Evolutionary conservation across 2,888 invertebrate species (phyloP).

Genomic region (Nipponacmea schrenckii): DNA sequence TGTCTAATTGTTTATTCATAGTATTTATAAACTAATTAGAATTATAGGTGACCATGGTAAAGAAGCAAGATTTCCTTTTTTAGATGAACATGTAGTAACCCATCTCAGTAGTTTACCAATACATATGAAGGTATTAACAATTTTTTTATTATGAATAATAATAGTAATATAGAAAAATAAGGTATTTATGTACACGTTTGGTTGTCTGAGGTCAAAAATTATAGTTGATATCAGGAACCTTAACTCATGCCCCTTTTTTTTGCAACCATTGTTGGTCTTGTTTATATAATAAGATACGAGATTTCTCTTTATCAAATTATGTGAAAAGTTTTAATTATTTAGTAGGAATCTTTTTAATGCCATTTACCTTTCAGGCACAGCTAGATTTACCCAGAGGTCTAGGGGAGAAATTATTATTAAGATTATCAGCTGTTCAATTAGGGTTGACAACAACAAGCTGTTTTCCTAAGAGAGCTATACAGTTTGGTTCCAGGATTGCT

Average conservation of each 20-base stretch:
- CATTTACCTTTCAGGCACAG: constrained; percentile 48
- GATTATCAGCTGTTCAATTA: constrained; percentile 70
- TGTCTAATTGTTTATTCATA: no score
- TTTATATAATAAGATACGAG: no score
- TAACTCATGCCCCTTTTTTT: no score
- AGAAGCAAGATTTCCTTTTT: constrained; percentile 76
- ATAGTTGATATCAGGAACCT: no score
- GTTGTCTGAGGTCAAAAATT: no score
- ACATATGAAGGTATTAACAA: constrained; percentile 66
- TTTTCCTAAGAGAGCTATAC: constrained; percentile 92
- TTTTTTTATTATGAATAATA: not conserved
- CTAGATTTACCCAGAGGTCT: constrained; percentile 74
- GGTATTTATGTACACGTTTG: no score
- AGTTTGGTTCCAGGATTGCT: constrained; percentile 95
- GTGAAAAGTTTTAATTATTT: no score
- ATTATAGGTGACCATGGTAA: constrained; percentile 88
- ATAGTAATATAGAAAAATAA: no score
- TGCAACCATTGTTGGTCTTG: no score
- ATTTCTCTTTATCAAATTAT: no score
- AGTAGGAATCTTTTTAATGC: not conserved
- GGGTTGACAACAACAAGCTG: constrained; percentile 69
- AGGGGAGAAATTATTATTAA: constrained; percentile 92
- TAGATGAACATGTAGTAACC: constrained; percentile 73
- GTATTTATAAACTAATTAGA: constrained; percentile 66
- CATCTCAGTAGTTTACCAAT: constrained; percentile 70